A percentile compares a stretch with the other conserved stretches of the same genome.
These are phyloP conservation scores for Xenentodon cancila DNA, from an alignment of 2,797 vertebrate genomes.

Conservation along the genomic window DNA sequence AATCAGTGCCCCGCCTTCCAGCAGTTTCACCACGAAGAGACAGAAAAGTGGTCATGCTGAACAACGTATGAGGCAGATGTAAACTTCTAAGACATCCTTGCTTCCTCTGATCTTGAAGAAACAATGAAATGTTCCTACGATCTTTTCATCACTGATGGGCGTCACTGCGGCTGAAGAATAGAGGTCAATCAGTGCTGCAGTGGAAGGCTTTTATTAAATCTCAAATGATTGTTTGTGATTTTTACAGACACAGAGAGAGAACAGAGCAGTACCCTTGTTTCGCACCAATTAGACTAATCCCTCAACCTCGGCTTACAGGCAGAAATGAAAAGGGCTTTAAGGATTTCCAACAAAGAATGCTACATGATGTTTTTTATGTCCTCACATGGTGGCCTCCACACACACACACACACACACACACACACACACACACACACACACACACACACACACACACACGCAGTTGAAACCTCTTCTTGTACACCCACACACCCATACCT, in stretches of 20 bases:
- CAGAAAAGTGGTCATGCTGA: conserved; percentile 22
- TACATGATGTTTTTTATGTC: conserved; percentile 53
- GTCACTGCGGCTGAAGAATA: conserved; percentile 30
- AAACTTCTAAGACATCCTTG: conserved; percentile 6
- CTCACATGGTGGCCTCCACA: conserved; percentile 44
- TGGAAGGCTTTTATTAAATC: conserved; percentile 36
- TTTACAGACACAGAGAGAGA: conserved; percentile 36
- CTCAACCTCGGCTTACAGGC: conserved; percentile 67
- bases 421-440: conserved; percentile 15
- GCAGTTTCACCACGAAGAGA: conserved; percentile 49
- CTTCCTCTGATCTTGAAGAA: conserved; percentile 26
- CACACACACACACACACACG: conserved; percentile 20
- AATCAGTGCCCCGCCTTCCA: conserved; percentile 56
- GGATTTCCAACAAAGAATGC: conserved; percentile 75
- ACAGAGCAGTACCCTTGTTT: conserved; percentile 66
- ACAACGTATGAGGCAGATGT: conserved; percentile 34
- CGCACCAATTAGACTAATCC: conserved; percentile 76
- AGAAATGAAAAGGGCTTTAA: conserved; percentile 73
- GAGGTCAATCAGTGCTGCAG: conserved; percentile 39
- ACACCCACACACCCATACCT: conserved; percentile 18
- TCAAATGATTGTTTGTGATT: conserved; percentile 56
- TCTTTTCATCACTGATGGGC: conserved; percentile 22
- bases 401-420: conserved; percentile 11
- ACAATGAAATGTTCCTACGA: conserved; percentile 48
- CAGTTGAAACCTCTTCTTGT: too few species aligned